Percentiles rank a stretch among this genome's conserved stretches.
Conservation (phyloP, 2,888 invertebrate genomes). For the Andrena trimmerana region DNA sequence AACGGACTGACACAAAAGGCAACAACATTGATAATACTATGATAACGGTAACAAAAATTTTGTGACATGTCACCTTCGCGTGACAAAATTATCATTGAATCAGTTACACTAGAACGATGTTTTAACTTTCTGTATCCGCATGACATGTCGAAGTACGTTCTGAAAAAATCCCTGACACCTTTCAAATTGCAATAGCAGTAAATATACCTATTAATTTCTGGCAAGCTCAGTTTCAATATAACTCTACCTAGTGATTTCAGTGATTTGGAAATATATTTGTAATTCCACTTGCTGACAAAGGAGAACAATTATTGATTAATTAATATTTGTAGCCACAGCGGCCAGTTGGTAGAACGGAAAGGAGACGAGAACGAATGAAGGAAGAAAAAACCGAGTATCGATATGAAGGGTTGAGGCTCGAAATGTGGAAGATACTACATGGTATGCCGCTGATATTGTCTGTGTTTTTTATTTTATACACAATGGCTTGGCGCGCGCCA, state of each 20-base stretch:
- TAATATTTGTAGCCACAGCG: neutral
- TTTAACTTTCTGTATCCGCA: neutral
- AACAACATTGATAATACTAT: neutral
- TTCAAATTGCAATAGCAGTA: neutral
- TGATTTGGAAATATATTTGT: no score
- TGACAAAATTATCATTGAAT: slow-evolving; percentile 15
- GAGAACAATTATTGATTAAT: no score
- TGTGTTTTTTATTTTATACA: slow-evolving; percentile 48
- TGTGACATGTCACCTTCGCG: slow-evolving; percentile 18
- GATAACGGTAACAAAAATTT: slow-evolving; percentile 13
- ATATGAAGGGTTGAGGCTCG: slow-evolving; percentile 39
- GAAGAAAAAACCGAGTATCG: slow-evolving; percentile 10
- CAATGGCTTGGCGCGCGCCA: slow-evolving; percentile 74
- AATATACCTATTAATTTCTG: no score
- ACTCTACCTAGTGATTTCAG: no score
- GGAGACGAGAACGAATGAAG: neutral
- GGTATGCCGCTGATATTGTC: slow-evolving; percentile 68
- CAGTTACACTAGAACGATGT: neutral
- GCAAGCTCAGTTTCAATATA: no score
- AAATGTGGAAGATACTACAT: slow-evolving; percentile 56
- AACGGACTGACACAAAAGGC: neutral
- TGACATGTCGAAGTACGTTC: neutral
- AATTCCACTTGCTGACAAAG: no score
- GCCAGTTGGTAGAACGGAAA: no score
- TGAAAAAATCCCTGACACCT: neutral